Evolutionary conservation across 2,888 invertebrate genomes (phyloP).

Genomic region (Leptothorax acervorum): DNA sequence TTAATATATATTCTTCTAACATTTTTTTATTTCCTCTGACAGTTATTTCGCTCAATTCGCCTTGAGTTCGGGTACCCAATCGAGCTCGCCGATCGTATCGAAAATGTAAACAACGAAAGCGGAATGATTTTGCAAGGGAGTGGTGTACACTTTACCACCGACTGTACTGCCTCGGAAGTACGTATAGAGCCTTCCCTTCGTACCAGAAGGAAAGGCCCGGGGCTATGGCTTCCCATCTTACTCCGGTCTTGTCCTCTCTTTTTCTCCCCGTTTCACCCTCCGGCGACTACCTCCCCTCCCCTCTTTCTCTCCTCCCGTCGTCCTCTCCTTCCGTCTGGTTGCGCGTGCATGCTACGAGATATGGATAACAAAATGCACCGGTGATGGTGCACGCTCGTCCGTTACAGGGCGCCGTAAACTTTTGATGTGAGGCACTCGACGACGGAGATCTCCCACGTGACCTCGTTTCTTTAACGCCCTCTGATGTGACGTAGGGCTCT

Average conservation of each 20-base stretch:
- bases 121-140: conserved; percentile 56
- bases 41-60: conserved; percentile 10
- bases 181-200: conserved; percentile 63
- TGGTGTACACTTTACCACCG: conserved; percentile 66
- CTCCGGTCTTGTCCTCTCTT: conserved; percentile 68
- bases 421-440: conserved; percentile 51
- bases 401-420: conserved; percentile 51
- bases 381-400: conserved; percentile 62
- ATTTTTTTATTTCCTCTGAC: not conserved
- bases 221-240: conserved; percentile 84
- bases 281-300: conserved; percentile 48
- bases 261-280: conserved; percentile 73
- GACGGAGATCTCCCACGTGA: conserved; percentile 47
- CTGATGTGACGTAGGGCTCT: conserved; percentile 43
- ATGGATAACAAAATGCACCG: conserved; percentile 80
- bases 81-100: conserved; percentile 57
- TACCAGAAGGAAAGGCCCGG: conserved; percentile 79
- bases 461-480: conserved; percentile 55
- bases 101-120: conserved; percentile 49
- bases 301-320: conserved; percentile 46
- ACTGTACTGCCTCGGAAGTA: conserved; percentile 75
- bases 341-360: conserved; percentile 76
- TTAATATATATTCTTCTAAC: not conserved
- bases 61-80: not conserved
- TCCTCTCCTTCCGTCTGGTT: conserved; percentile 67